Conservation (phyloP, 1,140 invertebrate genomes). For the Brachionus sp. region DNA sequence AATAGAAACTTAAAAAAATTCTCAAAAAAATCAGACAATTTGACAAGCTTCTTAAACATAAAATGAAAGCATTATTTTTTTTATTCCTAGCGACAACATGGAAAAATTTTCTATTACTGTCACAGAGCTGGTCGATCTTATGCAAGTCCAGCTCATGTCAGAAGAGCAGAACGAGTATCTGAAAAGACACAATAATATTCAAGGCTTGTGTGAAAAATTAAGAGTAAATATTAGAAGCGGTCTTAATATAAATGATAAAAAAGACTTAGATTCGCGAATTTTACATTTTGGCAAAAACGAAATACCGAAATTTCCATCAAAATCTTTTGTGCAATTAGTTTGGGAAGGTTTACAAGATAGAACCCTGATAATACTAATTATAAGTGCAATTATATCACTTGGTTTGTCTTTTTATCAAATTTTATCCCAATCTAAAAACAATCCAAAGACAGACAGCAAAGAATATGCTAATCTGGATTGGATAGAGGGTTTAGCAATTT, state of each 20-base stretch:
- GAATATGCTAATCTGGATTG: constrained; percentile 61
- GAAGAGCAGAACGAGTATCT: constrained; percentile 3
- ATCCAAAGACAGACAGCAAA: background rate
- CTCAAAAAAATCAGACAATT: background rate
- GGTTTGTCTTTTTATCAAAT: constrained; percentile 57
- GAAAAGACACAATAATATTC: background rate
- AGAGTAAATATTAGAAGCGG: constrained; percentile 60
- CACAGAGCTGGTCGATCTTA: constrained; percentile 21
- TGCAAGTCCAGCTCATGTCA: constrained; percentile 27
- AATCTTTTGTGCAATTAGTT: constrained; percentile 94
- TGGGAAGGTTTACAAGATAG: constrained; percentile 99
- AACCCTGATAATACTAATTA: constrained; percentile 82
- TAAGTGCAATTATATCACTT: constrained; percentile 58
- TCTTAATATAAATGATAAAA: constrained; percentile 75
- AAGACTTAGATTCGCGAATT: constrained; percentile 83
- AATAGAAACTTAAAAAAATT: background rate
- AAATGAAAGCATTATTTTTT: background rate
- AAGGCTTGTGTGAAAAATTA: background rate
- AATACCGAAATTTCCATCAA: constrained; percentile 97
- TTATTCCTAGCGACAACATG: background rate
- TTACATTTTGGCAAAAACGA: constrained; percentile 93
- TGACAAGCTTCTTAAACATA: background rate
- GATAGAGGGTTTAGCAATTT: constrained; percentile 96
- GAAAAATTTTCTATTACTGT: background rate
- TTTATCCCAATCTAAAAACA: background rate